These are phyloP conservation scores for Allygus modestus DNA, from an alignment of 2,888 invertebrate genomes.

Conservation along the genomic window DNA sequence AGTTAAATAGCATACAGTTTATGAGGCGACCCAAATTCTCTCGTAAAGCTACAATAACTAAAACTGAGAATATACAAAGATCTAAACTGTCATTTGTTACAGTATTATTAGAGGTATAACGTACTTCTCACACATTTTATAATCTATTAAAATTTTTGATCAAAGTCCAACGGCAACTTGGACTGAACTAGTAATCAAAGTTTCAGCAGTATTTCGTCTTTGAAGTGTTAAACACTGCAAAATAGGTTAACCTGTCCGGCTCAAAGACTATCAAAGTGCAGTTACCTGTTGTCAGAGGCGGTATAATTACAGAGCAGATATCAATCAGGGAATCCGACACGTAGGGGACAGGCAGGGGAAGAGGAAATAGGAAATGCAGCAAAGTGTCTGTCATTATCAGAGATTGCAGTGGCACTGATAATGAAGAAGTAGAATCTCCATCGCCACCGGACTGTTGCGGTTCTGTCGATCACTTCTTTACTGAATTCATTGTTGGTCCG, in stretches of 20 bases:
- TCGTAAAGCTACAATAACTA: too few relatives aligned
- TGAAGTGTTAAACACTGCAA: neutral
- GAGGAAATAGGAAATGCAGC: constrained; percentile 18
- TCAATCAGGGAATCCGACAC: neutral
- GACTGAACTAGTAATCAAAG: too few relatives aligned
- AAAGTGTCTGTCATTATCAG: constrained; percentile 23
- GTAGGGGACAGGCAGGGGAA: neutral
- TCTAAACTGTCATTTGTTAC: too few relatives aligned
- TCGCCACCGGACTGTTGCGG: neutral
- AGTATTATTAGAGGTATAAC: too few relatives aligned
- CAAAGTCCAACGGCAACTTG: too few relatives aligned
- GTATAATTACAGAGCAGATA: neutral
- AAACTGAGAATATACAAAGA: too few relatives aligned
- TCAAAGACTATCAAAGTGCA: neutral
- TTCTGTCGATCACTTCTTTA: too few relatives aligned
- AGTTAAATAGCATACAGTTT: too few relatives aligned
- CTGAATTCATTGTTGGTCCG: too few relatives aligned
- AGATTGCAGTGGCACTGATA: constrained; percentile 30
- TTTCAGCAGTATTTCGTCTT: neutral
- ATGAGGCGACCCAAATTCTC: too few relatives aligned
- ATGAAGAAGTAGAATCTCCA: neutral
- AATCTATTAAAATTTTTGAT: too few relatives aligned
- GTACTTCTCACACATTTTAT: too few relatives aligned
- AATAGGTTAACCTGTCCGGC: constrained; percentile 7
- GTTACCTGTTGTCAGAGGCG: neutral